Conservation (phyloP, 2,113 vertebrate species). For the Perca flavescens region DNA sequence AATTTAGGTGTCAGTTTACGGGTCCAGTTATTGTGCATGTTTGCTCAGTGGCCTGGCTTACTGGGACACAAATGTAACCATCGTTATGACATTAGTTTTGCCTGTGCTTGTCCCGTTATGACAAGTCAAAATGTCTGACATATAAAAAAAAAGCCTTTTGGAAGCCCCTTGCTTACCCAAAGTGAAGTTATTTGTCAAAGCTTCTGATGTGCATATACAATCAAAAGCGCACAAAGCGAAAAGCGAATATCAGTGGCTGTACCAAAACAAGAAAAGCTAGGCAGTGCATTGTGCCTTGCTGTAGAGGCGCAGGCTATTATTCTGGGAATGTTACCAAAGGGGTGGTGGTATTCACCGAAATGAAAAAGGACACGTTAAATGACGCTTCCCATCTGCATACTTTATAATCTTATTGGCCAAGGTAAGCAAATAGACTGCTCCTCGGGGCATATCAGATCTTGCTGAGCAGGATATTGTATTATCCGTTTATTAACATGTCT, state of each 20-base stretch:
- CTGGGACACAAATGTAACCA: not conserved
- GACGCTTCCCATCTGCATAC: not conserved
- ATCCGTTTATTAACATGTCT: slow-evolving; percentile 17
- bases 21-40: not conserved
- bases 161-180: no score
- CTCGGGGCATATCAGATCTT: not conserved
- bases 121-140: not conserved
- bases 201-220: not conserved
- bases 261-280: not conserved
- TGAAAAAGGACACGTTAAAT: not conserved
- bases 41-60: not conserved
- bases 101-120: no score
- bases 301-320: not conserved
- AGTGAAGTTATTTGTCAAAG: not conserved
- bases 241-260: not conserved
- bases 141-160: not conserved
- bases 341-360: not conserved
- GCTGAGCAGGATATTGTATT: slow-evolving; percentile 4
- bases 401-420: slow-evolving; percentile 6
- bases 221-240: not conserved
- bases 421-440: not conserved
- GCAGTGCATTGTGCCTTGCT: not conserved
- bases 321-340: not conserved
- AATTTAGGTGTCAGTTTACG: not conserved
- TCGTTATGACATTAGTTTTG: not conserved